Evolutionary conservation across 2,888 invertebrate genomes (phyloP), one percentile per base, ranked within the genome.

Genomic region (Stramonita haemastoma): DNA sequence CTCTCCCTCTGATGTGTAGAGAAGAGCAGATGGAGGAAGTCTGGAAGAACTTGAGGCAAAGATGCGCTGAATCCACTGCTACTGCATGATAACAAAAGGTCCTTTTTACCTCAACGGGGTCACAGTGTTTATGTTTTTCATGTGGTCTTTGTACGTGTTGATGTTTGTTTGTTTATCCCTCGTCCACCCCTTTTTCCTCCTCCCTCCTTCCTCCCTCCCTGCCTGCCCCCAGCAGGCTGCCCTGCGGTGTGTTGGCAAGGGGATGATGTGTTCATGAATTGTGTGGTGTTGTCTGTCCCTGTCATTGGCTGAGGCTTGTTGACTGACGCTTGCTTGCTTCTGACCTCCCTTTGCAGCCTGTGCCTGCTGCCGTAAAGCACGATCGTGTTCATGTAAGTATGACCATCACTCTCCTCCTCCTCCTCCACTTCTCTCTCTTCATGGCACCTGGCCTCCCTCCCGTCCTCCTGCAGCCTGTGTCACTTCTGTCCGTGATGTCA

Each of bases 321-420:
- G 57, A 88, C 83, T 88, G 88, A 83, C 66, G 88, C 88, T 88
- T 81, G 79, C 81, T 34, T 79, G 87, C 60, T 81, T 83, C 8
- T 83, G 26, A 66, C 88, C 77, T 89, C 88, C 87, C 87, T 89
- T 90, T 90, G 90, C 91, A 92, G 92, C 92, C 92, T 83, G 86
- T 90, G 87, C 90, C 89, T 19, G 86, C 84, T 26, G 34, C 77
- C 32, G 70, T 90, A 89, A 89, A 77, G 88, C 87, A 60, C 87
- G 91, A 87, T 90, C 86, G 85, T 70, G 86, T 89, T 26, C 91
- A 91, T 90, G 92, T 92, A 91, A 91, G 92, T 91, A 90, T 84
- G n/a, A 57, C 66, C 85, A 60, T 15, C 73, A 57, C 29, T 57
- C 66, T 81, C 79, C 66, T 34, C 32, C 86, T 2, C 70, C 66